Conservation (phyloP, 2,888 invertebrate genomes). For the Cataglyphis rosenhaueri region DNA sequence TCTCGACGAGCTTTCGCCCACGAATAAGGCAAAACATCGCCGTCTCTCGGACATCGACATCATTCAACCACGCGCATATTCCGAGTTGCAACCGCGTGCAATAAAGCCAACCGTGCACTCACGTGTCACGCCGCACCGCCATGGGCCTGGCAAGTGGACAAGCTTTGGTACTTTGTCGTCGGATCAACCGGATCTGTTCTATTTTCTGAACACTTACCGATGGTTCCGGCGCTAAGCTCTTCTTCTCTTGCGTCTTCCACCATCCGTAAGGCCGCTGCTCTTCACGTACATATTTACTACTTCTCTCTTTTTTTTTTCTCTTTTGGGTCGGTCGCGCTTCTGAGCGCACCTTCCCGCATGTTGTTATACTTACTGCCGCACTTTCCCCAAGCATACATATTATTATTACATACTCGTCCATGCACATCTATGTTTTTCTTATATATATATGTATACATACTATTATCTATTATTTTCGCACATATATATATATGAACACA, state of each 20-base stretch:
- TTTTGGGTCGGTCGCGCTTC: slow-evolving; percentile 50
- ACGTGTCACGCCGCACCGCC: slow-evolving; percentile 66
- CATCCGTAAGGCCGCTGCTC: slow-evolving; percentile 77
- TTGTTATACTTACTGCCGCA: slow-evolving; percentile 85
- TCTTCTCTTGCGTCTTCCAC: slow-evolving; percentile 77
- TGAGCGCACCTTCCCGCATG: slow-evolving; percentile 75
- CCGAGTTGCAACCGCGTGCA: slow-evolving; percentile 34
- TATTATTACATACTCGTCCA: slow-evolving; percentile 83
- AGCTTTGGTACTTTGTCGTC: slow-evolving; percentile 80
- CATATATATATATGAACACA: slow-evolving; percentile 75
- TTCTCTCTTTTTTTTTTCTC: slow-evolving; percentile 69
- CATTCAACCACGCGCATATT: not conserved
- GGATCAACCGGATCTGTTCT: slow-evolving; percentile 80
- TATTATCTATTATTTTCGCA: slow-evolving; percentile 71
- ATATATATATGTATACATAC: slow-evolving; percentile 77
- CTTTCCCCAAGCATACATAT: slow-evolving; percentile 81
- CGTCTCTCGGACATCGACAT: slow-evolving; percentile 19
- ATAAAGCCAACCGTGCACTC: slow-evolving; percentile 58
- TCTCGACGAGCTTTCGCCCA: slow-evolving; percentile 43
- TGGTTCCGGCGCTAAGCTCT: slow-evolving; percentile 70
- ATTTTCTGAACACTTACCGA: slow-evolving; percentile 82
- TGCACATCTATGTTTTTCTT: slow-evolving; percentile 74
- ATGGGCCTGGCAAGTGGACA: slow-evolving; percentile 78
- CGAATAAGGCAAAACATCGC: slow-evolving; percentile 29
- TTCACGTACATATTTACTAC: slow-evolving; percentile 72